Base-by-base conservation (phyloP, 2,888 invertebrate genomes). In the Stratiomys singularior region DNA sequence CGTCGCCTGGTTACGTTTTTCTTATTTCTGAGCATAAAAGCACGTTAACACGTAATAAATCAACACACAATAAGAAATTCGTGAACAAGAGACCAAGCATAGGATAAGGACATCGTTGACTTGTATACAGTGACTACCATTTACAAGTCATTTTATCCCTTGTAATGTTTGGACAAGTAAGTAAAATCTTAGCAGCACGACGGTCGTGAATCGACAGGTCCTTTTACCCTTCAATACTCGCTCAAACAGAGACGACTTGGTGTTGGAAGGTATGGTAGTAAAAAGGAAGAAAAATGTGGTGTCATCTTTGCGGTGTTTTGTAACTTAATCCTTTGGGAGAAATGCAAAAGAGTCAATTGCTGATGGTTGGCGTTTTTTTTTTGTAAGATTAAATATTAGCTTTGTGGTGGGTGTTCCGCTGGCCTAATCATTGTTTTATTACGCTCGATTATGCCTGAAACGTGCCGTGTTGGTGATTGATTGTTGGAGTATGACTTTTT, bases 31-130 rank as follows among this genome's bases (percentile, higher is more conserved):
- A 47, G 23, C 60, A 60, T 37, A 74, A 37, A 74, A 74, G 74
- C 60, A 23, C 58, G 58, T 74, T 74, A 74, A 37, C 60, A 74
- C 74, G 58, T 37, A 74, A 74, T 74, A 74, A 74, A 74, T 74
- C 74, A 74, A 27, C 21, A 23, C 23, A 13, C 25, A 30, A 52
- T n/a, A 72, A 58, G 30, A 18, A 58, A 60, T 23, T 18, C 60
- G 23, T 25, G 60, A 60, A 60, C 25, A 60, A 7, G 23, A 60
- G 60, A 25, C 23, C 18, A 23, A 60, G 18, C 21, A 60, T 13
- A n/a, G 60, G 60, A 69, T 44, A 69, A 69, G 69, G 69, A 69
- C 69, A 47, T 47, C 25, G 46, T 69, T 47, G 47, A 11, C 69
- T n/a, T 69, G 27, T 47, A 46, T 23, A 28, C 46, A 69, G 13